phyloP scores from a whole-genome alignment of 2,113 vertebrate genomes.

The Gobio gobio region DNA sequence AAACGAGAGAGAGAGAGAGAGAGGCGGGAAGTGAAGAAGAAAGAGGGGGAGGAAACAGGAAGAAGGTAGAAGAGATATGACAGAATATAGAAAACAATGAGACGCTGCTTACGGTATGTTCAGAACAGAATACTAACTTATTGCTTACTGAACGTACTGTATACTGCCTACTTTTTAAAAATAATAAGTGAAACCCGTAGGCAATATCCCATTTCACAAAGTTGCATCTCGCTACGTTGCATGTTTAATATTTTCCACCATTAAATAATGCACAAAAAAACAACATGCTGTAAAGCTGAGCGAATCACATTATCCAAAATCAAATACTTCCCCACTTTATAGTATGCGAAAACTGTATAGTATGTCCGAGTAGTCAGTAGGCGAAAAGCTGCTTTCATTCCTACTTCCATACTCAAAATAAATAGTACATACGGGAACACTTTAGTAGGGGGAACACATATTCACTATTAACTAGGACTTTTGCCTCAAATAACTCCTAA shows the following conservation, averaged over 20 bases:
- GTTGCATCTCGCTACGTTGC: not conserved
- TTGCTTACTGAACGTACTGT: not conserved
- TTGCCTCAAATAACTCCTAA: too few relatives aligned
- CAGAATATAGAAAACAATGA: slow-evolving; percentile 28
- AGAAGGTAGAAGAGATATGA: slow-evolving; percentile 35
- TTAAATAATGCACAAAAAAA: not conserved
- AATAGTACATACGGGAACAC: too few relatives aligned
- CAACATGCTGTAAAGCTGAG: not conserved
- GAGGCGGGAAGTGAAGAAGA: not conserved
- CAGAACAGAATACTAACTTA: not conserved
- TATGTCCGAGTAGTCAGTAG: too few relatives aligned
- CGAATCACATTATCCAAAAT: too few relatives aligned
- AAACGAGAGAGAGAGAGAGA: slow-evolving; percentile 49
- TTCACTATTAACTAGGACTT: too few relatives aligned
- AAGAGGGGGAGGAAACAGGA: slow-evolving; percentile 47
- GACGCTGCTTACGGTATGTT: not conserved
- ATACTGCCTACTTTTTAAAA: not conserved
- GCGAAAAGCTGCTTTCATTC: too few relatives aligned
- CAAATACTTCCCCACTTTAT: too few relatives aligned
- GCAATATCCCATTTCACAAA: not conserved
- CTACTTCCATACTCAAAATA: too few relatives aligned
- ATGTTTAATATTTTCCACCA: not conserved
- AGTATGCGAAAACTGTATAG: too few relatives aligned
- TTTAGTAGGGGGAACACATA: too few relatives aligned
- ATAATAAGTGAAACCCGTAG: not conserved